phyloP scores from a whole-genome alignment of 2,888 invertebrate species.

The Nebria brevicollis region DNA sequence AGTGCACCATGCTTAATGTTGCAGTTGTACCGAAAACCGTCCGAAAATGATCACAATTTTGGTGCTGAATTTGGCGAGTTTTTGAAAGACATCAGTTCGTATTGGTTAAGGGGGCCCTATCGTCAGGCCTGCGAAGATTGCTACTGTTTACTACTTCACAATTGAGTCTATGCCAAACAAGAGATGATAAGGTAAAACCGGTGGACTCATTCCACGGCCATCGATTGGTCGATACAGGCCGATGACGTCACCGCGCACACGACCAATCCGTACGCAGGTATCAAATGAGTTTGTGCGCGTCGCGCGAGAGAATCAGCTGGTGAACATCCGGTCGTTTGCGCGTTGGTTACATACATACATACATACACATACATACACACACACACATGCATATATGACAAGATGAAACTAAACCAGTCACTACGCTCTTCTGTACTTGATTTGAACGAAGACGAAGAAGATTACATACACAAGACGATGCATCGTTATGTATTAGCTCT shows the following conservation, averaged over 20 bases:
- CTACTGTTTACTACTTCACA: constrained; percentile 44
- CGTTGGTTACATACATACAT: constrained; percentile 25
- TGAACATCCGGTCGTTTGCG: constrained; percentile 17
- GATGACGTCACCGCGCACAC: constrained; percentile 59
- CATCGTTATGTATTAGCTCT: no score
- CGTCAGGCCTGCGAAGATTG: constrained; percentile 6
- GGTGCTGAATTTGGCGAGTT: constrained; percentile 7
- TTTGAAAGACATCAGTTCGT: no score
- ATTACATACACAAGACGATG: no score
- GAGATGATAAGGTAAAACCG: constrained; percentile 61
- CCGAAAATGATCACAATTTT: background rate
- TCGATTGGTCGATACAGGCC: constrained; percentile 61
- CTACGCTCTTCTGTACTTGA: background rate
- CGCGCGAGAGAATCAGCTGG: constrained; percentile 52
- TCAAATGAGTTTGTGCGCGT: constrained; percentile 59
- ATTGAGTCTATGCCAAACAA: constrained; percentile 59
- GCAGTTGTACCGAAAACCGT: background rate
- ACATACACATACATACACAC: constrained; percentile 26
- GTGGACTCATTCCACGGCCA: constrained; percentile 56
- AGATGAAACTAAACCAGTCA: background rate
- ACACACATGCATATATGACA: constrained; percentile 21
- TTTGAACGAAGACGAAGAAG: no score
- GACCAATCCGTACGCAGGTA: constrained; percentile 56
- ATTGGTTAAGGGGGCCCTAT: background rate
- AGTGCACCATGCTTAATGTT: background rate